Percentiles rank a stretch among this genome's conserved stretches.
phyloP scores from a whole-genome alignment of 2,113 vertebrate genomes.

The Elephantulus edwardii region DNA sequence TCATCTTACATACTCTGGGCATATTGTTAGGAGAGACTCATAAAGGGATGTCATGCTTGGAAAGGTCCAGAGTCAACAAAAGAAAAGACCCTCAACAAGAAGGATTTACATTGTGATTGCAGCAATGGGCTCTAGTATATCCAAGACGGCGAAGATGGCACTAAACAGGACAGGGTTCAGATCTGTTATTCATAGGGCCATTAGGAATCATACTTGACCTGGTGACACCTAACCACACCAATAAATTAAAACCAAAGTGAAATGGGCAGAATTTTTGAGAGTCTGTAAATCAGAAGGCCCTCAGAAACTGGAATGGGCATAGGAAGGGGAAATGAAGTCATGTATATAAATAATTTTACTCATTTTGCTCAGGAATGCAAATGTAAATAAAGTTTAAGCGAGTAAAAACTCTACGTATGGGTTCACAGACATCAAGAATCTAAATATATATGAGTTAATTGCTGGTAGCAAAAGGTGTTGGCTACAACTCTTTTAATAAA shows the following conservation, averaged over 20 bases:
- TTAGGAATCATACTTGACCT: no score
- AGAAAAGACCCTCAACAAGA: no score
- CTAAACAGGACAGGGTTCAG: no score
- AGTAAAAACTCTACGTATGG: not conserved
- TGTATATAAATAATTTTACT: constrained; percentile 40
- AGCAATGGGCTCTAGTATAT: no score
- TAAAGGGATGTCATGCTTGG: no score
- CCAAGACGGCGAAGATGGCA: no score
- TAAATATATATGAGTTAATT: not conserved
- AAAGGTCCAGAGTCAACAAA: no score
- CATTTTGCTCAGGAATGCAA: constrained; percentile 53
- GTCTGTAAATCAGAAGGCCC: constrained; percentile 59
- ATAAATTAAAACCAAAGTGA: constrained; percentile 70
- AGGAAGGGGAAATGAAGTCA: constrained; percentile 58
- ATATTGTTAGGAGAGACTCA: no score
- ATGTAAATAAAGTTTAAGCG: constrained; percentile 56
- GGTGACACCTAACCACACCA: no score
- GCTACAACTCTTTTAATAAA: not conserved
- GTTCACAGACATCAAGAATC: not conserved
- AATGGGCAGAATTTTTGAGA: constrained; percentile 60
- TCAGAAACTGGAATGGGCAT: constrained; percentile 54
- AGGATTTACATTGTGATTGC: no score
- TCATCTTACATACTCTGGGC: no score
- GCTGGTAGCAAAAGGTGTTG: not conserved
- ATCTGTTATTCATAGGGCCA: no score